A percentile compares a stretch with the other conserved stretches of the same genome.
Conservation (phyloP, 2,113 vertebrate genomes). For the Thunnus maccoyii region DNA sequence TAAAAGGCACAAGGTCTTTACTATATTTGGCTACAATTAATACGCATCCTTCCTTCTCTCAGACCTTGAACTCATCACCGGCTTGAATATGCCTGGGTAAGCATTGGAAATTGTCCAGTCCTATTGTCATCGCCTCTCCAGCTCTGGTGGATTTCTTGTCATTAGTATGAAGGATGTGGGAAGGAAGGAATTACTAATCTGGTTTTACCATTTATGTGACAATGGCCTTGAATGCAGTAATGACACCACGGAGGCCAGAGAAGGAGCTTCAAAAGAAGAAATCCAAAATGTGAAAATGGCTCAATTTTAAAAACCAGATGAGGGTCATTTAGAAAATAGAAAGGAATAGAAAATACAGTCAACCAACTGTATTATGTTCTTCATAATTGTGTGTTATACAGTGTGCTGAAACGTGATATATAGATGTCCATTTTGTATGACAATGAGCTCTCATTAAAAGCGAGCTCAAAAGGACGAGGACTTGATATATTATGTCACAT, state of each 20-base stretch:
- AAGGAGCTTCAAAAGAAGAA: neutral
- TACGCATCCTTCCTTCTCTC: slow-evolving; percentile 50
- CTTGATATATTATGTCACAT: slow-evolving; percentile 50
- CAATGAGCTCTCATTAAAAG: slow-evolving; percentile 32
- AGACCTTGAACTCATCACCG: slow-evolving; percentile 43
- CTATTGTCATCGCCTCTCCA: slow-evolving; percentile 37
- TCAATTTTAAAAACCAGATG: neutral
- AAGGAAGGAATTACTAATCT: slow-evolving; percentile 50
- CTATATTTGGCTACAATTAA: slow-evolving; percentile 34
- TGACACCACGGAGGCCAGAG: neutral
- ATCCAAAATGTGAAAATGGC: neutral
- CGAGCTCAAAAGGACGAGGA: slow-evolving; percentile 31
- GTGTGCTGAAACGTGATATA: slow-evolving; percentile 1
- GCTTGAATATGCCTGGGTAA: slow-evolving; percentile 13
- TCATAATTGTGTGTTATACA: slow-evolving; percentile 7
- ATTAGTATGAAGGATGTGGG: slow-evolving; percentile 18
- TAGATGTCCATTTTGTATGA: neutral
- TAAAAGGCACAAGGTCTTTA: slow-evolving; percentile 43
- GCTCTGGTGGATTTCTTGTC: slow-evolving; percentile 42
- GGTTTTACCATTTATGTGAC: slow-evolving; percentile 27
- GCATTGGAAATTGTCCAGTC: slow-evolving; percentile 35
- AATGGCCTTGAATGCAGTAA: slow-evolving; percentile 4
- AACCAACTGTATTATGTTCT: neutral
- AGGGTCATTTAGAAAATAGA: no score
- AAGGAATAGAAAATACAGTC: neutral